These are phyloP conservation scores for Osmoderma eremita DNA, from an alignment of 2,888 invertebrate species.

Conservation along the genomic window DNA sequence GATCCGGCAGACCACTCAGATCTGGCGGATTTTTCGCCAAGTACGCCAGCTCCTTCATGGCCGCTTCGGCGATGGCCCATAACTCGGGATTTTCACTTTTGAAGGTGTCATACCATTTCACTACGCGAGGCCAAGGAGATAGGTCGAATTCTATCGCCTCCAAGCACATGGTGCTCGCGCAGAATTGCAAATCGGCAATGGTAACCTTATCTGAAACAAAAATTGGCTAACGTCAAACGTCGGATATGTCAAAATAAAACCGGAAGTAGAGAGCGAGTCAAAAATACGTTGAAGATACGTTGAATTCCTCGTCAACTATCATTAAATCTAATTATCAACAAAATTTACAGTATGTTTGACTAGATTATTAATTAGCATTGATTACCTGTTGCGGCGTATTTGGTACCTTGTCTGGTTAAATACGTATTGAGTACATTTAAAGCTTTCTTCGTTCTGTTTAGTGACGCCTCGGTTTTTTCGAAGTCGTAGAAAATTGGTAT, in stretches of 20 bases:
- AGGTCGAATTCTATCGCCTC: constrained; percentile 77
- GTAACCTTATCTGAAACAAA: constrained; percentile 69
- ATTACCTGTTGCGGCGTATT: constrained; percentile 72
- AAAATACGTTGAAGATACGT: too few relatives aligned
- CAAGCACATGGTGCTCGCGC: constrained; percentile 77
- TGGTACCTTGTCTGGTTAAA: constrained; percentile 69
- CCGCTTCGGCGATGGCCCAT: constrained; percentile 76
- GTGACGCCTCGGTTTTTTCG: constrained; percentile 71
- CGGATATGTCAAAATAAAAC: too few relatives aligned
- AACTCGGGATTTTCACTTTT: constrained; percentile 74
- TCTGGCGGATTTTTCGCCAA: constrained; percentile 81
- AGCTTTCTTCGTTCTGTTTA: constrained; percentile 76
- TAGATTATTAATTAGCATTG: constrained; percentile 4
- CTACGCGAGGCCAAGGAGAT: constrained; percentile 68
- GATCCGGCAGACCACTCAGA: constrained; percentile 75
- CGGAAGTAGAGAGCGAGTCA: too few relatives aligned
- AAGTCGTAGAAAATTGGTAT: constrained; percentile 83
- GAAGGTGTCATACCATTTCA: constrained; percentile 77
- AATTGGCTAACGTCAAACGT: constrained; percentile 17
- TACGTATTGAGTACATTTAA: constrained; percentile 76
- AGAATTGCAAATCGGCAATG: constrained; percentile 79
- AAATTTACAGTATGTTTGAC: too few relatives aligned
- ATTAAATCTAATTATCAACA: too few relatives aligned
- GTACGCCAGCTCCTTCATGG: constrained; percentile 74
- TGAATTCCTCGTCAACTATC: too few relatives aligned